These are phyloP conservation scores for Polydrusus cervinus DNA, from an alignment of 2,888 invertebrate species.

Conservation along the genomic window DNA sequence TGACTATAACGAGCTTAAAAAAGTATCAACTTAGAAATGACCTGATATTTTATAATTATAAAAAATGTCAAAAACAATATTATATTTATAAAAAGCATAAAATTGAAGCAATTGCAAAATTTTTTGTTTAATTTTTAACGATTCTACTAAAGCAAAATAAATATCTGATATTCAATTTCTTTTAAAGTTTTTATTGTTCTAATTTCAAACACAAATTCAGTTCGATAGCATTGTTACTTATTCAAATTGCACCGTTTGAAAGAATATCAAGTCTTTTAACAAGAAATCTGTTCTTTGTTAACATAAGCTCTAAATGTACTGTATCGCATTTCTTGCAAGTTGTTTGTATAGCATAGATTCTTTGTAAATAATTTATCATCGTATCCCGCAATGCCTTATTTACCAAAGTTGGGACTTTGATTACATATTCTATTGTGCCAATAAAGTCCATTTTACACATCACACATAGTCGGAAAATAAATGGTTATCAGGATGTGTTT, in stretches of 20 bases:
- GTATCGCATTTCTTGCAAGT: constrained; percentile 32
- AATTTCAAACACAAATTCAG: constrained; percentile 12
- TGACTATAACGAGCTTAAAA: too few relatives aligned
- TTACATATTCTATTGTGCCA: constrained; percentile 20
- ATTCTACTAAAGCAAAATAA: background rate
- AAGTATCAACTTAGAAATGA: too few relatives aligned
- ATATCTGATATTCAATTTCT: constrained; percentile 7
- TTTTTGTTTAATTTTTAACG: background rate
- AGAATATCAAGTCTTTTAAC: constrained; percentile 33
- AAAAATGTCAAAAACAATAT: too few relatives aligned
- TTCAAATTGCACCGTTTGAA: constrained; percentile 29
- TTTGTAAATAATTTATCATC: constrained; percentile 41
- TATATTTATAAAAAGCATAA: too few relatives aligned
- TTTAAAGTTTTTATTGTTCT: constrained; percentile 12
- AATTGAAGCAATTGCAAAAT: too few relatives aligned
- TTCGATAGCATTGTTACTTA: constrained; percentile 23
- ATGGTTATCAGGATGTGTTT: too few relatives aligned
- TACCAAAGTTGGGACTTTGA: constrained; percentile 32
- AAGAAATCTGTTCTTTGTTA: constrained; percentile 28
- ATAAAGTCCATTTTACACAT: constrained; percentile 13
- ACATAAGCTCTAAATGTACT: constrained; percentile 33
- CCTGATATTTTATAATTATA: too few relatives aligned
- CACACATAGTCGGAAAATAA: too few relatives aligned
- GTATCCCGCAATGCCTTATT: constrained; percentile 29
- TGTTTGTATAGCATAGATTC: constrained; percentile 32